These are phyloP conservation scores for Noctua janthe DNA, from an alignment of 2,888 invertebrate species.

Conservation along the genomic window DNA sequence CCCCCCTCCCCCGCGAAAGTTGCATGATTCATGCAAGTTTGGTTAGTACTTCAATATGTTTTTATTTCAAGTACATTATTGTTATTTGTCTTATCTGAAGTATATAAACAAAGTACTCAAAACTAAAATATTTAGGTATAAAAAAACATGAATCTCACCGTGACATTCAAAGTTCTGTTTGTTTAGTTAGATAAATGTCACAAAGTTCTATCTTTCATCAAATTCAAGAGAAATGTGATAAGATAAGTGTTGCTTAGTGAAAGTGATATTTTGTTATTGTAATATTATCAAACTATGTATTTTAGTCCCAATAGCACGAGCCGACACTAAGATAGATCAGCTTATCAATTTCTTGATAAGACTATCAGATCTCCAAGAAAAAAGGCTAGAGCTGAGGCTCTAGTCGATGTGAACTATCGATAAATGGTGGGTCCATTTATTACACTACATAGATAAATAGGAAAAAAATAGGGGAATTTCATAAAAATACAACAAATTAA, in stretches of 20 bases:
- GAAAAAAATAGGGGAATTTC: too few species aligned
- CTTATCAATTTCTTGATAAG: conserved; percentile 18
- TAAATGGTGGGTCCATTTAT: neutral
- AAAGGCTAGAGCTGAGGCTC: neutral
- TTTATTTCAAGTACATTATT: neutral
- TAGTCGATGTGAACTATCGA: neutral
- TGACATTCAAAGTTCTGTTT: neutral
- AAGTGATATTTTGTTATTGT: neutral
- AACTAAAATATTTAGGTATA: neutral
- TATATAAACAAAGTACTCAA: conserved; percentile 1
- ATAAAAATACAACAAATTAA: too few species aligned
- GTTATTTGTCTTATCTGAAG: neutral
- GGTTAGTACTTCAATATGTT: neutral
- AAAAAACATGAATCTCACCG: neutral
- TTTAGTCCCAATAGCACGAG: neutral
- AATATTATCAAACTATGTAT: neutral
- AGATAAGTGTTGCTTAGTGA: neutral
- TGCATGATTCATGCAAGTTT: neutral
- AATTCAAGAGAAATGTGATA: conserved; percentile 1
- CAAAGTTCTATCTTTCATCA: neutral
- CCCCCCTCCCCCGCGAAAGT: neutral
- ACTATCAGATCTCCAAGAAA: conserved; percentile 6
- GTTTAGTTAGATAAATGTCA: neutral
- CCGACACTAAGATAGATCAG: neutral
- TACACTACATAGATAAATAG: too few species aligned